phyloP scores from a whole-genome alignment of 1,140 invertebrate species.

The Diprion similis region DNA sequence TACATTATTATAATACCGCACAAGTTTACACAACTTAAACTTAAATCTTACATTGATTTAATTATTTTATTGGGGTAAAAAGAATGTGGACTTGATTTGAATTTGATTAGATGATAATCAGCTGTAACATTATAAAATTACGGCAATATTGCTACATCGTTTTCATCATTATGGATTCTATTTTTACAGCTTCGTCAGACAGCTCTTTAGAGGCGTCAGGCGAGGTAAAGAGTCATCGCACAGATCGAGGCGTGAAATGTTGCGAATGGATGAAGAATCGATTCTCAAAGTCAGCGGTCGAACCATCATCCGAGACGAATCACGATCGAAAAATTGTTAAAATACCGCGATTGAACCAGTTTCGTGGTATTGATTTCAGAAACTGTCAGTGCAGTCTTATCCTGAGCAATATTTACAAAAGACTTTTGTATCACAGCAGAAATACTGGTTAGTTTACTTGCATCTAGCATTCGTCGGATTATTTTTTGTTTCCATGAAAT shows the following conservation, averaged over 20 bases:
- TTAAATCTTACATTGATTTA: too few species aligned
- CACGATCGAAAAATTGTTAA: background rate
- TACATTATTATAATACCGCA: too few species aligned
- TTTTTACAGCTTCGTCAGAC: background rate
- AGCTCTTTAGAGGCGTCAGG: background rate
- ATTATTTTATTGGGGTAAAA: too few species aligned
- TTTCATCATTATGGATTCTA: background rate
- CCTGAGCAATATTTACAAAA: conserved; percentile 28
- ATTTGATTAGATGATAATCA: too few species aligned
- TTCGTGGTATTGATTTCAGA: conserved; percentile 35
- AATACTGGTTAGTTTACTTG: conserved; percentile 27
- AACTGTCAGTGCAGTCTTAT: conserved; percentile 35
- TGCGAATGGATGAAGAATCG: background rate
- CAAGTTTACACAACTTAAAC: too few species aligned
- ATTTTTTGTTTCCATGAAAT: too few species aligned
- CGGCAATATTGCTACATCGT: too few species aligned
- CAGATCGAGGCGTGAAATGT: background rate
- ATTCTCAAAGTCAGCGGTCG: background rate
- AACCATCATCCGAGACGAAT: background rate
- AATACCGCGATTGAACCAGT: conserved; percentile 16
- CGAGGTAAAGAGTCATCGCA: background rate
- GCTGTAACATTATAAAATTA: too few species aligned
- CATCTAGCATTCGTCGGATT: too few species aligned
- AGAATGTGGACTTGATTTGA: too few species aligned
- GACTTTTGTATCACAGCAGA: conserved; percentile 27